Base-by-base conservation (phyloP, 2,113 vertebrate genomes). In the Bos javanicus region DNA sequence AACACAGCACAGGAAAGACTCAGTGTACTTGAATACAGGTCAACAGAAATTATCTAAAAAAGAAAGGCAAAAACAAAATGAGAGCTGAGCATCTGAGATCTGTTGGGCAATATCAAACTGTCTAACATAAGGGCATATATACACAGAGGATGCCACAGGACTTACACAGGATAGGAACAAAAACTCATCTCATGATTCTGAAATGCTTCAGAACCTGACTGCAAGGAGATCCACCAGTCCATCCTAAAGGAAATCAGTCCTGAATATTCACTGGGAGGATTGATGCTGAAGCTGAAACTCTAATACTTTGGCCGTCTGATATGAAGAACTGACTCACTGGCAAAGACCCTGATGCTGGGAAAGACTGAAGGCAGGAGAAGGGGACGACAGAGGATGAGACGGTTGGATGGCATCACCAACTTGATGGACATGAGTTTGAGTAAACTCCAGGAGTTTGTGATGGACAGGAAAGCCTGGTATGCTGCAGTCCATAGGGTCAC, bases 151-250 rank as follows among this genome's bases (percentile, higher is more conserved):
- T 59, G 7, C 13, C 30, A 89, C 1, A 23, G 9, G 6, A 54
- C 33, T 54, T 62, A 90, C 5, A 90, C 84, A 81, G 23, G 25
- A 60, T 50, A 76, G 28, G 50, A 62, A 36, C 2, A 90, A 14
- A 90, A 87, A 14, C 39, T 43, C 17, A 60, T 60, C 60, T 59
- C 15, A 83, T 48, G 43, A 52, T 93, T 96, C 54, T 83, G 23
- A 93, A 95, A 90, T 17, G 50, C 3, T 26, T 93, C 21, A 84
- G 19, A 71, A 71, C 39, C n/a, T 39, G 67, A 39, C n/a, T 23
- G n/a, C 19, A 71, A 71, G 64, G n/a, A 36, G 19, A 39, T 23
- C n/a, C n/a, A 36, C n/a, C 67, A 23, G n/a, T 71, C n/a, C n/a
- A 71, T 39, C 67, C 19, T 23, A 23, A 71, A 39, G n/a, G 67